Base-by-base conservation (phyloP, 1,140 invertebrate genomes). In the Aleiodes sp. region DNA sequence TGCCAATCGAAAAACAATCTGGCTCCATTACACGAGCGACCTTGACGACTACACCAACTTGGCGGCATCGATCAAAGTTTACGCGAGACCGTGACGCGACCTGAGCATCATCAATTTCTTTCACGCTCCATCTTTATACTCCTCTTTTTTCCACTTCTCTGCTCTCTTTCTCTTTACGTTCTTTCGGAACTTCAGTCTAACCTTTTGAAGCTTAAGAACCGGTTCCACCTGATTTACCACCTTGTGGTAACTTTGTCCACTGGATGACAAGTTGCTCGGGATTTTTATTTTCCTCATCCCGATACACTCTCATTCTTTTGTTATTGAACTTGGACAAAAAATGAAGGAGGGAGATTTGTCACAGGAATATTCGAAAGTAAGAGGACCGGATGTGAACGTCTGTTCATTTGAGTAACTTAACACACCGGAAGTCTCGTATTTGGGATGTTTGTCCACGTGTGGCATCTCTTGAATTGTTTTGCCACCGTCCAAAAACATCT, bases 361-460 rank as follows among this genome's bases (percentile, higher is more conserved):
- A 10, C 7, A 31, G 71, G 71, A 73, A 75, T 66, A 75, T 71
- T 73, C 71, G 73, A 63, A 73, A 72, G 67, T 68, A 35, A 56
- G n/a, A 24, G 56, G 33, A 29, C 31, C 39, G 19, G 24, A n/a
- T 16, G 37, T 6, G 4, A 4, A 29, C 46, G 10, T 46, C 62
- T 29, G 39, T 12, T 9, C 19, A 4, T 29, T 9, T n/a, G 9
- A 28, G 12, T 37, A 39, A 26, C 9, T 9, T n/a, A 4, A 26
- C 16, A 19, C 35, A 29, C 67, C 73, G 78, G 78, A 79, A 76
- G 75, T 78, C 72, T 76, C 74, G 62, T 60, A 56, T 78, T 76
- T 70, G 74, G 62, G 14, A 61, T 67, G 71, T 79, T 79, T 79
- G 74, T 73, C 71, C 76, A 79, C 77, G 78, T 79, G 78, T 46